Evolutionary conservation across 2,797 vertebrate genomes (phyloP), one percentile per base, ranked within the genome.

Genomic region (Pitangus sulphuratus): DNA sequence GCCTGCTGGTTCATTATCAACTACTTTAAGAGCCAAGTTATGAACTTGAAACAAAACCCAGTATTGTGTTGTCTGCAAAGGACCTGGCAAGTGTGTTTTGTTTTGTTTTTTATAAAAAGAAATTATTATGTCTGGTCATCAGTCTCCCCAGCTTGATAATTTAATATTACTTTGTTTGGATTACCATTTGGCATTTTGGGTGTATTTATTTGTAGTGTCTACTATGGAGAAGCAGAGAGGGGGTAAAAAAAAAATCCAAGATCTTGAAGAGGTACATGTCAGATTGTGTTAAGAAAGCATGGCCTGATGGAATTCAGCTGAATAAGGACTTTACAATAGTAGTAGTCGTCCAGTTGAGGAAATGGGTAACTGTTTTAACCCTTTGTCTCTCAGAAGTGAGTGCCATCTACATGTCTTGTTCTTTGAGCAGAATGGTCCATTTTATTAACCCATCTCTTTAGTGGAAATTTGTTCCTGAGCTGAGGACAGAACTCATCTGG

Each of bases 1-100:
- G 95, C 98, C 97, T 98, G 98, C 97, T 98, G 97, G 98, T 98
- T 98, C 98, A 98, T 98, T 98, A 99, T 98, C 98, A 98, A 98
- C 98, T 98, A 97, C 98, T 98, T 98, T 98, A 98, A 94, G 97
- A 98, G 97, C 83, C 97, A 98, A 97, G 96, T 95, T 96, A 93
- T 95, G 97, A 97, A 94, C 96, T 98, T 98, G 97, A 97, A 98
- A 98, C 98, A 98, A 98, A 97, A 98, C 97, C 28, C 83, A 48
- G 95, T 93, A 98, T 97, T 98, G 97, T 98, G 93, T 84, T 87
- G 58, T 95, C 86, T 95, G 87, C 87, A 93, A 92, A 19, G 42
- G 44, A 94, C 77, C 83, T 96, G 94, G 95, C 79, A 83, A 91
- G 61, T 51, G 74, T 92, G 18, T 20, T 62, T 76, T 79, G 50